These are phyloP conservation scores for Capreolus pygargus DNA, from an alignment of 2,113 vertebrate species.

Conservation along the genomic window DNA sequence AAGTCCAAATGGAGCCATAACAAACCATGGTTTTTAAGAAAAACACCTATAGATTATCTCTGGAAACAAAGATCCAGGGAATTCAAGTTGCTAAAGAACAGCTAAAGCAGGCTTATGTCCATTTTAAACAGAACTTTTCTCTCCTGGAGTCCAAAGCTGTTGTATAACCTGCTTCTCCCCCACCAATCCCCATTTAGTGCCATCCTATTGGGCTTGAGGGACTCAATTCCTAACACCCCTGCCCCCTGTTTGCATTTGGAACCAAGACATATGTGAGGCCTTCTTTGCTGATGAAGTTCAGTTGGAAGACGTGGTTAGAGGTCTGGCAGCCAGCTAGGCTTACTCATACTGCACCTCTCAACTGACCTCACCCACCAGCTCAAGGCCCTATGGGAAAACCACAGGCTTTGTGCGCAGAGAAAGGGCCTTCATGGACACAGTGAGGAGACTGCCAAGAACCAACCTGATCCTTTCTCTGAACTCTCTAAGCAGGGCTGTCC, in stretches of 20 bases:
- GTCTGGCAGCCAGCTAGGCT: neutral
- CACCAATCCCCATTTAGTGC: neutral
- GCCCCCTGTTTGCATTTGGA: neutral
- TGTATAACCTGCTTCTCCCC: neutral
- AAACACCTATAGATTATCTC: neutral
- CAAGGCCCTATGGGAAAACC: neutral
- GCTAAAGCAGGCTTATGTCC: neutral
- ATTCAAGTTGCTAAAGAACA: neutral
- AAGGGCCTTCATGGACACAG: neutral
- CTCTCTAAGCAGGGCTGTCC: neutral
- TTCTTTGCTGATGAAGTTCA: neutral
- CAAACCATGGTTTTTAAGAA: neutral
- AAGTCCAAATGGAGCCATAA: neutral
- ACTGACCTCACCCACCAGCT: accelerated
- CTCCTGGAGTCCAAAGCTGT: neutral
- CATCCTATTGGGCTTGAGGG: neutral
- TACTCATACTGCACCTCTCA: neutral
- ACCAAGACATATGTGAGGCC: neutral
- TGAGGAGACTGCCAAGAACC: neutral
- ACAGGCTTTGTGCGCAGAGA: neutral
- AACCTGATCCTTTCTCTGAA: neutral
- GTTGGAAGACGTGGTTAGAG: neutral
- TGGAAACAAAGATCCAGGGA: neutral
- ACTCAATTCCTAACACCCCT: neutral
- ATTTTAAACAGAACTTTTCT: neutral